These are phyloP conservation scores for Catostomus latipinnis DNA, from an alignment of 2,797 vertebrate genomes.

Conservation along the genomic window DNA sequence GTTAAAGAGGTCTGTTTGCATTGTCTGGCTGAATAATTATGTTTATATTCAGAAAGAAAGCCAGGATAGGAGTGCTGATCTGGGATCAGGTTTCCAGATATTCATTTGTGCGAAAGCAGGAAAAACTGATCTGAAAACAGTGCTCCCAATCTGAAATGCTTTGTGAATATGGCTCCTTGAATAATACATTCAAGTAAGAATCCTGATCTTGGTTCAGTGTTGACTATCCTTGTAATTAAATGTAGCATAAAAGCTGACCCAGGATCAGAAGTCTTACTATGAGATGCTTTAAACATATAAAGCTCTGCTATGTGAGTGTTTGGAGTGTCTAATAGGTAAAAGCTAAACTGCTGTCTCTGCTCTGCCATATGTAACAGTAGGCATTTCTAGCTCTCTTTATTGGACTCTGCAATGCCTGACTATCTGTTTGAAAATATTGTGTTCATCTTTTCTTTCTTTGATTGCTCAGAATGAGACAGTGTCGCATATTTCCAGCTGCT, in stretches of 20 bases:
- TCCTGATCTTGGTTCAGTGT: conserved; percentile 43
- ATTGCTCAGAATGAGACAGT: conserved; percentile 57
- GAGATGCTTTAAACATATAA: conserved; percentile 41
- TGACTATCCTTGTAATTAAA: neutral
- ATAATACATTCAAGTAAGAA: conserved; percentile 43
- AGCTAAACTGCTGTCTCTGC: conserved; percentile 34
- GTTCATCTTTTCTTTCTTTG: conserved; percentile 72
- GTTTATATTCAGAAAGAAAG: no score
- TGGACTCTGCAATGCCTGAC: conserved; percentile 62
- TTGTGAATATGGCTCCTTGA: conserved; percentile 37
- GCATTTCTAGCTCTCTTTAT: conserved; percentile 18
- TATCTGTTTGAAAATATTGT: conserved; percentile 66
- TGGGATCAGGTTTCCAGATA: conserved; percentile 21
- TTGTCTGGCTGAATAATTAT: conserved; percentile 55
- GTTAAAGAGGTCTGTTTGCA: conserved; percentile 54
- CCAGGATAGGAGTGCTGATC: conserved; percentile 17
- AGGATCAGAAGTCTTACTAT: conserved; percentile 40
- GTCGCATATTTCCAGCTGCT: conserved; percentile 48
- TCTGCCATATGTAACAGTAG: conserved; percentile 24
- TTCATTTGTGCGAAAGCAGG: neutral
- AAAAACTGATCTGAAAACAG: conserved; percentile 38
- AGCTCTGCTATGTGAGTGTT: conserved; percentile 30
- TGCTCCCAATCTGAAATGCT: conserved; percentile 55
- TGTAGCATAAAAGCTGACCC: neutral
- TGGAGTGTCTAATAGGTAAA: neutral